Evolutionary conservation across 2,888 invertebrate species (phyloP).

Genomic region (Rhogogaster chlorosoma): DNA sequence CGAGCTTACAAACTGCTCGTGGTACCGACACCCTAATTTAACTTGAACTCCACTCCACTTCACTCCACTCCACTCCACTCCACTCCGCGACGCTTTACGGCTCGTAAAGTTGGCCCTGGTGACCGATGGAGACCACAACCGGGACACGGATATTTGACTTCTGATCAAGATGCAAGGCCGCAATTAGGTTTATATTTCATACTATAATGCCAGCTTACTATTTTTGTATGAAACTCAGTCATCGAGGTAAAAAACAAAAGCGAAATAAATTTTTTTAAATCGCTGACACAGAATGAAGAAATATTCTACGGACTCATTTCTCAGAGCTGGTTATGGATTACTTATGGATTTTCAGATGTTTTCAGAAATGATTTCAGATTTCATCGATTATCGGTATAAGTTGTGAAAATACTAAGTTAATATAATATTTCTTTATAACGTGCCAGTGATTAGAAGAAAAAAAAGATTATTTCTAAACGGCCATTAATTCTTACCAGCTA

Average conservation of each 20-base stretch:
- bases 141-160: constrained; percentile 18
- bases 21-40: constrained; percentile 50
- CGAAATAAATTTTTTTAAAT: neutral
- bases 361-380: neutral
- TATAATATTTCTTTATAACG: neutral
- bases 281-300: too few relatives aligned
- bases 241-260: neutral
- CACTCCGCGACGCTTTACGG: constrained; percentile 47
- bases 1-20: constrained; percentile 48
- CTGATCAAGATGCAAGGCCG: neutral
- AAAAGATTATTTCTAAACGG: too few relatives aligned
- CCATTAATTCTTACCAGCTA: too few relatives aligned
- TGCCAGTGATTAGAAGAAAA: too few relatives aligned
- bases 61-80: constrained; percentile 36
- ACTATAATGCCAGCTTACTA: neutral
- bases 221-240: neutral
- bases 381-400: neutral
- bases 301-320: too few relatives aligned
- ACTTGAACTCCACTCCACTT: constrained; percentile 45
- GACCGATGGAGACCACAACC: constrained; percentile 45
- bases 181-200: neutral
- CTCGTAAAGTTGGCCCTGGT: constrained; percentile 47
- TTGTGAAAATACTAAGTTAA: too few relatives aligned
- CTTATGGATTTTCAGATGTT: too few relatives aligned
- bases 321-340: too few relatives aligned